Percentiles rank a stretch among this genome's conserved stretches.
Conservation (phyloP, 2,888 invertebrate genomes). For the Aradus depressus region DNA sequence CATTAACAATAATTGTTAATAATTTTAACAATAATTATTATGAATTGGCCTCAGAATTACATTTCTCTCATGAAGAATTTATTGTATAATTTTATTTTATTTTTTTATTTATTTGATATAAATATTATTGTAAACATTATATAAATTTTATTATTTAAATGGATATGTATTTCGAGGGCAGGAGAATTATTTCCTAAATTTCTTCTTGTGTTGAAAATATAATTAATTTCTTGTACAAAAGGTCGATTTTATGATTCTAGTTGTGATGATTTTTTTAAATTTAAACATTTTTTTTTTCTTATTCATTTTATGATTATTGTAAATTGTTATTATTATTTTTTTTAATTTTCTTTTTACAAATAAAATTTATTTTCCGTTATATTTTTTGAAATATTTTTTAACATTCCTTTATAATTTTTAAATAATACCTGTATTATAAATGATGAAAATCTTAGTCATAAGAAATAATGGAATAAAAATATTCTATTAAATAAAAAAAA, state of each 20-base stretch:
- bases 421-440: neutral
- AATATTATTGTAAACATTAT: neutral
- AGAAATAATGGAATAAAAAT: neutral
- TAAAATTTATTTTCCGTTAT: too few relatives aligned
- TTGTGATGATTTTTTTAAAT: too few relatives aligned
- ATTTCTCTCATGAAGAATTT: neutral
- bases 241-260: too few relatives aligned
- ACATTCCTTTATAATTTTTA: too few relatives aligned
- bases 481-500: neutral
- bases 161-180: neutral
- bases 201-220: too few relatives aligned
- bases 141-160: neutral
- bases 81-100: neutral
- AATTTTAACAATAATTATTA: neutral
- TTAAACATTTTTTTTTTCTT: too few relatives aligned
- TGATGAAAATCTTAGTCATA: neutral
- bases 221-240: too few relatives aligned
- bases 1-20: neutral
- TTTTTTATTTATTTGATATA: neutral
- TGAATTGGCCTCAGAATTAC: neutral
- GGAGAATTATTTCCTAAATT: too few relatives aligned
- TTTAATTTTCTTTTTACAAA: too few relatives aligned
- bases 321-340: too few relatives aligned
- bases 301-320: too few relatives aligned
- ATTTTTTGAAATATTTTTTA: too few relatives aligned